These are phyloP conservation scores for Andrena hattorfiana DNA, from an alignment of 2,888 invertebrate species.

Conservation along the genomic window DNA sequence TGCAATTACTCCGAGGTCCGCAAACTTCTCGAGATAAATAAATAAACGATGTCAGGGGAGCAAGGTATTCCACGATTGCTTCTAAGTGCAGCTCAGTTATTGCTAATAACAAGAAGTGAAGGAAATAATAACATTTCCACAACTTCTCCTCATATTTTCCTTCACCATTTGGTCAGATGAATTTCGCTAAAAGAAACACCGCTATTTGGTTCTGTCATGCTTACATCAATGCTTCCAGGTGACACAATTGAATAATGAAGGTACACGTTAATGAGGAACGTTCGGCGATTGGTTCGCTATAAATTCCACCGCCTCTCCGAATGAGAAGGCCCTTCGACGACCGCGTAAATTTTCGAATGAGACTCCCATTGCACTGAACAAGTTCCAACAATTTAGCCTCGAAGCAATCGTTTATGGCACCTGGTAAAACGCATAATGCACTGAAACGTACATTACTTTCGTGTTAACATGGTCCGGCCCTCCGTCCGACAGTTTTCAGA, in stretches of 20 bases:
- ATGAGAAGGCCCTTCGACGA: constrained; percentile 1
- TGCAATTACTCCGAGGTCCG: background rate
- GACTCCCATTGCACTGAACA: constrained; percentile 29
- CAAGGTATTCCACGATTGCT: no score
- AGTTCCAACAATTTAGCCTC: constrained; percentile 49
- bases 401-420: constrained; percentile 38
- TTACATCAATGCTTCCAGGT: no score
- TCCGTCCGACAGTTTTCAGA: constrained; percentile 74
- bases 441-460: constrained; percentile 66
- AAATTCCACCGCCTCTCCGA: constrained; percentile 27
- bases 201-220: no score
- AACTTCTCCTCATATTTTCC: no score
- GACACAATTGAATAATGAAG: background rate
- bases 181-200: no score
- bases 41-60: no score
- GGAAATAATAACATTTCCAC: no score
- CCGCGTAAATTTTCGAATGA: constrained; percentile 33
- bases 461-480: constrained; percentile 47
- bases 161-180: no score
- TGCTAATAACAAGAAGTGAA: no score
- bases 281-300: constrained; percentile 13
- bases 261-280: constrained; percentile 37
- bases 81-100: no score
- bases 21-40: background rate
- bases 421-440: constrained; percentile 40